A percentile compares a stretch with the other conserved stretches of the same genome.
Conservation (phyloP, 2,888 invertebrate genomes). For the Ichneumoninae sp. region DNA sequence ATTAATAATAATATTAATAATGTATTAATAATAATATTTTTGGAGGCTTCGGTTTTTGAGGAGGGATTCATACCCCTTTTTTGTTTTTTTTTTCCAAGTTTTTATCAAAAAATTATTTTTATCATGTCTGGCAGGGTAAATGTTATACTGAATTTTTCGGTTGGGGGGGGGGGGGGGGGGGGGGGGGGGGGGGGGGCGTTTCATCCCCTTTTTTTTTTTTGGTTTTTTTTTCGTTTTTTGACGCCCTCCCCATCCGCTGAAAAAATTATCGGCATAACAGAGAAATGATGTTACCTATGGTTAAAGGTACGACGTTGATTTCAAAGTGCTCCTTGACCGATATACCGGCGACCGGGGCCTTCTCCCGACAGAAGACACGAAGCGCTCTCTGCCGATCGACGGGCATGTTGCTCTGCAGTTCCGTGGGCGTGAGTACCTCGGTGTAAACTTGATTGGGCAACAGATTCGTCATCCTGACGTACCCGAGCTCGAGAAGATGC, state of each 20-base stretch:
- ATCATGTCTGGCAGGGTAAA: too few relatives aligned
- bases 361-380: slow-evolving; percentile 97
- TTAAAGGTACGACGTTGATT: slow-evolving; percentile 97
- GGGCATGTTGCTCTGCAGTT: slow-evolving; percentile 94
- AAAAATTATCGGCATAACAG: neutral
- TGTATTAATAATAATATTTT: neutral
- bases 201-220: too few relatives aligned
- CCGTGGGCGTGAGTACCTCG: slow-evolving; percentile 93
- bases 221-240: too few relatives aligned
- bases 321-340: slow-evolving; percentile 99
- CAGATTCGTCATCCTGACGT: slow-evolving; percentile 97
- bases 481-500: slow-evolving; percentile 97
- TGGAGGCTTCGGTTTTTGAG: too few relatives aligned
- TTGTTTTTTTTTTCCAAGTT: too few relatives aligned
- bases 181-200: too few relatives aligned
- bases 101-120: too few relatives aligned
- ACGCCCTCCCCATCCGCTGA: neutral
- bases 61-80: too few relatives aligned
- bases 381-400: slow-evolving; percentile 94
- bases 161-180: too few relatives aligned
- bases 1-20: neutral
- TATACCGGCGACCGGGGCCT: slow-evolving; percentile 99
- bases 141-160: too few relatives aligned
- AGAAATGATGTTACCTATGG: slow-evolving; percentile 88
- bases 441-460: slow-evolving; percentile 97